phyloP scores from a whole-genome alignment of 53 echinoderm and acorn worm genomes.

The Echinometra lucunter region DNA sequence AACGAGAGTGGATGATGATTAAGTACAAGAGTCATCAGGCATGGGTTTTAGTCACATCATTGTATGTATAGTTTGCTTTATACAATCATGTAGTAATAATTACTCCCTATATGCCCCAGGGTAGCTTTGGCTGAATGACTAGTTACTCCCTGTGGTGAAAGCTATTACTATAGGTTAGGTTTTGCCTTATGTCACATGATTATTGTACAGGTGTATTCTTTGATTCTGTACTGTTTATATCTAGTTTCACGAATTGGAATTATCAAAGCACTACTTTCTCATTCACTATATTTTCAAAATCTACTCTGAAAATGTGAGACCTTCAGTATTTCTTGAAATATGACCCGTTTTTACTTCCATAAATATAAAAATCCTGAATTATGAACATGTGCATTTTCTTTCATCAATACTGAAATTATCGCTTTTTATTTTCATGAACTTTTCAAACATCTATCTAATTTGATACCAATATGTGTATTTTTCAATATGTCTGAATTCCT shows the following conservation, averaged over 20 bases:
- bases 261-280: neutral
- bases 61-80: neutral
- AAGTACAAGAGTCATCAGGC: neutral
- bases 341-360: neutral
- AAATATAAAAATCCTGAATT: too few relatives aligned
- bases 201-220: neutral
- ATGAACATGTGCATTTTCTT: too few relatives aligned
- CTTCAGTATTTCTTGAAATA: neutral
- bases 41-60: neutral
- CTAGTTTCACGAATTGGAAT: neutral
- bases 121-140: neutral
- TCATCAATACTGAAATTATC: too few relatives aligned
- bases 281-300: neutral
- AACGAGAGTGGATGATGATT: slow-evolving; percentile 26
- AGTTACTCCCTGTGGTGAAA: slow-evolving; percentile 30
- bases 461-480: too few relatives aligned
- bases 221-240: too few relatives aligned
- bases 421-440: too few relatives aligned
- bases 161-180: neutral
- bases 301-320: neutral
- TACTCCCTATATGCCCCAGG: slow-evolving; percentile 43
- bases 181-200: neutral
- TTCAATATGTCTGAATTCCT: too few relatives aligned
- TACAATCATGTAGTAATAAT: neutral
- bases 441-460: too few relatives aligned